Evolutionary conservation across 2,888 invertebrate genomes (phyloP), one percentile per base, ranked within the genome.

Genomic region (Hypomecis punctinalis): DNA sequence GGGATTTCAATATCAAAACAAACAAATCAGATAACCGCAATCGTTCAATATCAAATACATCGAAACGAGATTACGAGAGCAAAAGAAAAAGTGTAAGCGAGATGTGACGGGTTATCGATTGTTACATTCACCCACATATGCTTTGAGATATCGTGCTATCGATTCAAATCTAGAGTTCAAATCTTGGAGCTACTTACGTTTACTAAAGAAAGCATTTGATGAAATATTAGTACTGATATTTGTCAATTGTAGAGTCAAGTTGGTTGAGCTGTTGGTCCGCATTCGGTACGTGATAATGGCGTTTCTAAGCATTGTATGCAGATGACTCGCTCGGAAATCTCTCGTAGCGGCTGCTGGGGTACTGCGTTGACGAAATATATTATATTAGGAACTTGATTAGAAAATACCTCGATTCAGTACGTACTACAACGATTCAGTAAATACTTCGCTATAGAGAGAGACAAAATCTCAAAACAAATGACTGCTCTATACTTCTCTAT

Each of bases 61-160:
- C 60, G 70, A 67, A 67, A 71, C 64, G 70, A 73, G 69, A 68
- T 56, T 77, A 76, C 74, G 77, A 75, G 78, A 81, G 75, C 81
- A 83, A 83, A 83, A 84, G 81, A 82, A 83, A 83, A 83, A 81
- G 81, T 77, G 81, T 77, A 72, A 63, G 68, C 72, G 69, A 69
- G 68, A 71, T 74, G 71, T 74, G 71, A 48, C 58, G 54, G 65
- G 71, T 77, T 80, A 82, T 81, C 78, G 80, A 79, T 82, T 80
- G 79, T 78, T 77, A 76, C 75, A 72, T 77, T 80, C 83, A 78
- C 81, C 76, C 73, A 80, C 78, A 76, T 76, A 65, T 23, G 23
- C 1, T 23, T 23, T 61, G 66, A 66, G 61, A 61, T 64, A 60
- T 55, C 61, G 64, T 62, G 63, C 46, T 7, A 66, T 54, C 54